These are phyloP conservation scores for Drosophila elegans DNA, from an alignment of 1,140 invertebrate species.

Conservation along the genomic window DNA sequence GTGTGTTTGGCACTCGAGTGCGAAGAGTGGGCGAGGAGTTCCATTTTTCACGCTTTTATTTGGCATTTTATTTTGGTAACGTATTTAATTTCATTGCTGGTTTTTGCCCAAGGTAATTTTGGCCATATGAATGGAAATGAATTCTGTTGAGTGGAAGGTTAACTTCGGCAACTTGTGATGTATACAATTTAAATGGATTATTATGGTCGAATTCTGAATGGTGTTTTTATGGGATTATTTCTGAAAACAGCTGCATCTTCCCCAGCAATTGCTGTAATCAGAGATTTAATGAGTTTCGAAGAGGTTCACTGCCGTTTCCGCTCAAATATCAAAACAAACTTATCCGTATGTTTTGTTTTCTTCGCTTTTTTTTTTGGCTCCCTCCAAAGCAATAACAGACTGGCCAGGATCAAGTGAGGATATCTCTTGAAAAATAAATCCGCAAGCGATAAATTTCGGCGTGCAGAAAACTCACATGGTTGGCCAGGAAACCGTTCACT, in stretches of 20 bases:
- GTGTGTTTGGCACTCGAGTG: slow-evolving; percentile 2
- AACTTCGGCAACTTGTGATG: slow-evolving; percentile 11
- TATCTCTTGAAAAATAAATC: slow-evolving; percentile 59
- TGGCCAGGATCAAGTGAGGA: slow-evolving; percentile 29
- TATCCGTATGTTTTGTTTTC: slow-evolving; percentile 13
- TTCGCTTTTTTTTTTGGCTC: not conserved
- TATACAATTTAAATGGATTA: slow-evolving; percentile 24
- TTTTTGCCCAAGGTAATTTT: slow-evolving; percentile 48
- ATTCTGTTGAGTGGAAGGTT: slow-evolving; percentile 42
- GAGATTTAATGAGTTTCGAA: slow-evolving; percentile 20
- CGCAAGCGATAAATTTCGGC: slow-evolving; percentile 56
- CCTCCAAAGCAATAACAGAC: slow-evolving; percentile 28
- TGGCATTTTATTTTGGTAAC: slow-evolving; percentile 61
- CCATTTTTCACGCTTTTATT: slow-evolving; percentile 68
- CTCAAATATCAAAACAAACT: slow-evolving; percentile 20
- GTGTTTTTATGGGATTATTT: slow-evolving; percentile 11
- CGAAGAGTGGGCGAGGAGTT: slow-evolving; percentile 1
- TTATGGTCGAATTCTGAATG: not conserved
- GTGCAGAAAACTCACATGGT: slow-evolving; percentile 20
- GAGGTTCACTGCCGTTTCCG: not conserved
- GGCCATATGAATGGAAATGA: slow-evolving; percentile 35
- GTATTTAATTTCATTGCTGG: slow-evolving; percentile 75
- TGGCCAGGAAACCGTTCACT: slow-evolving; percentile 36
- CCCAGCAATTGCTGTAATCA: slow-evolving; percentile 11
- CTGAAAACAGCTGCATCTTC: not conserved